Evolutionary conservation across 2,113 vertebrate genomes (phyloP).

Genomic region (Sturnira hondurensis): DNA sequence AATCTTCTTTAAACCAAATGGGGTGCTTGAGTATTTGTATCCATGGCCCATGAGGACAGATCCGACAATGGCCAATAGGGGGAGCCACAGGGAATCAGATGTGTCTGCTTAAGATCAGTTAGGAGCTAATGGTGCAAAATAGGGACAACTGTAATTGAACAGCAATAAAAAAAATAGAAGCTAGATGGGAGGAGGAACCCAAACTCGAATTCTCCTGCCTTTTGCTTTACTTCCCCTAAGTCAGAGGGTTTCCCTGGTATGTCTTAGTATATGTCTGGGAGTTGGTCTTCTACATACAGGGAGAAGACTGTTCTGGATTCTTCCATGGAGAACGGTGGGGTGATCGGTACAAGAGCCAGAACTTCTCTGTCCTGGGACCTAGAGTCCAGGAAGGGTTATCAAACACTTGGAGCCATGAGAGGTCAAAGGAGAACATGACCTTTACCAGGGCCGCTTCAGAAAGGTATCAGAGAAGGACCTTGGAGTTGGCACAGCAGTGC

Average conservation of each 20-base stretch:
- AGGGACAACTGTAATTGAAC: too few species aligned
- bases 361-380: neutral
- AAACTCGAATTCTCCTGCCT: neutral
- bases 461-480: neutral
- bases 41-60: neutral
- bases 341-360: neutral
- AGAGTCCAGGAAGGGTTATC: too few species aligned
- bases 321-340: neutral
- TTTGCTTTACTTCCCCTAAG: neutral
- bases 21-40: neutral
- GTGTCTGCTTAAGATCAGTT: neutral
- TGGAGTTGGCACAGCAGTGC: rapidly evolving
- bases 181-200: neutral
- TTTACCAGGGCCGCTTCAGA: neutral
- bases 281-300: neutral
- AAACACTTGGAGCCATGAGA: neutral
- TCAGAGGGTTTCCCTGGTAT: neutral
- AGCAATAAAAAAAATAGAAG: too few species aligned
- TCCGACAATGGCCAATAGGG: neutral
- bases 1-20: neutral
- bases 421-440: neutral
- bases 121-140: rapidly evolving
- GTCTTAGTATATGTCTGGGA: neutral
- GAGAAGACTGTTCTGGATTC: neutral
- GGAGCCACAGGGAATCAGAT: neutral